Evolutionary conservation across 1,140 invertebrate genomes (phyloP), one percentile per base, ranked within the genome.

Genomic region (Philotrypesis tridentata): DNA sequence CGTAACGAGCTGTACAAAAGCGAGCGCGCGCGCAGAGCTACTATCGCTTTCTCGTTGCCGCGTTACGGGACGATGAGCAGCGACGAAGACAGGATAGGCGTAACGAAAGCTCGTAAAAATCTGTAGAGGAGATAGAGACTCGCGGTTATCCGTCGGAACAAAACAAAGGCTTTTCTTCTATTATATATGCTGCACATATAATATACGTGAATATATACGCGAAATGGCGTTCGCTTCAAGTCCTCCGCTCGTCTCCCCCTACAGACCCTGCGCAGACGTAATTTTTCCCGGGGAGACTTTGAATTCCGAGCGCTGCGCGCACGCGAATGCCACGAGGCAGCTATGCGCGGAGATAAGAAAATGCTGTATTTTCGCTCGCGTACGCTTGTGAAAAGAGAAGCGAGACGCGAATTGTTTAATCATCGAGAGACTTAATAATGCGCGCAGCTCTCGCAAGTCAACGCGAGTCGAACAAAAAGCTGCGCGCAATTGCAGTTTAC

Each of bases 61-160:
- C 27, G 55, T 43, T 73, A 73, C 60, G 60, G 11, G 37, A 21
- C 8, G 25, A 70, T 40, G 67, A 79, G 43, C 74, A 61, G 14
- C 23, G 71, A 43, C 43, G 60, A 2, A 11, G 60, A 33, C 7
- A 65, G 33, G 33, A 74, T 73, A 80, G 79, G 71, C 37, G 70
- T 29, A 73, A 80, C 71, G 61, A 77, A 75, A 48, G 63, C 61
- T 83, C 63, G 27, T 79, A 79, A 83, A 79, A 83, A 79, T 74
- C 37, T 33, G 48, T 31, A n/a, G 21, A 73, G 27, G 61, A 67
- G 75, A 73, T 60, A 48, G 21, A 37, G 48, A 82, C 17, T 21
- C 76, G 63, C 70, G 72, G 29, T 74, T 82, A 72, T 73, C 65
- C 17, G 67, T 25, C n/a, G 75, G 75, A 79, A 83, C 77, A 83